Base-by-base conservation (phyloP, 2,113 vertebrate species). In the Trogon melanurus region DNA sequence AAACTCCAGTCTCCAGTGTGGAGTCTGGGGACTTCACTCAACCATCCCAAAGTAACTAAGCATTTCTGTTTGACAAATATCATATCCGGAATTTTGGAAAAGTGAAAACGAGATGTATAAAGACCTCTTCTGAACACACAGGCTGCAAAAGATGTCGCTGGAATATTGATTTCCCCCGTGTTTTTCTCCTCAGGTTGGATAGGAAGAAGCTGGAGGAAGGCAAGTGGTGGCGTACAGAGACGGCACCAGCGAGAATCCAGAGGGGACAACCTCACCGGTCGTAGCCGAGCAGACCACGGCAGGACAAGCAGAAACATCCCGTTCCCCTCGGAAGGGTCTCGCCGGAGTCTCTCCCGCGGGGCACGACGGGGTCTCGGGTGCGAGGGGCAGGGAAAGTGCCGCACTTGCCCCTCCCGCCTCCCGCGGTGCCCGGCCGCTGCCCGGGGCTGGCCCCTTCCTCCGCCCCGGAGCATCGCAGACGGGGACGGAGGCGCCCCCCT, bases 171-270 rank as follows among this genome's bases (percentile, higher is more conserved):
- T 34, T 88, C 11, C 44, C 27, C 38, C 3, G 44, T 11, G 32
- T 25, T 67, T 80, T 76, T 7, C 20, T 53, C 44, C 34, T 54
- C 56, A 34, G 66, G 10, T 1, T 50, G n/a, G 62, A 22, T 6
- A 23, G 56, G 25, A 76, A 20, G 79, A 67, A 50, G 62, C 23
- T 15, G 58, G 30, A 83, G n/a, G n/a, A 80, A 69, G 57, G 34
- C 29, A 47, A 26, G n/a, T 15, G 2, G 9, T 9, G 9, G 29
- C 2, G 13, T 4, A 8, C 7, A 9, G 41, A 50, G 56, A 7
- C 6, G 1, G 1, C 2, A 25, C 2, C 30, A 6, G 12, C 6
- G 4, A 70, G 13, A 76, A 32, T 0, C 67, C 51, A 23, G 16
- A 17, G 45, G 30, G 10, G 19, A 41, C 62, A 66, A 4, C 15